Conservation (phyloP, 2,888 invertebrate genomes). For the Melanostoma mellinum region DNA sequence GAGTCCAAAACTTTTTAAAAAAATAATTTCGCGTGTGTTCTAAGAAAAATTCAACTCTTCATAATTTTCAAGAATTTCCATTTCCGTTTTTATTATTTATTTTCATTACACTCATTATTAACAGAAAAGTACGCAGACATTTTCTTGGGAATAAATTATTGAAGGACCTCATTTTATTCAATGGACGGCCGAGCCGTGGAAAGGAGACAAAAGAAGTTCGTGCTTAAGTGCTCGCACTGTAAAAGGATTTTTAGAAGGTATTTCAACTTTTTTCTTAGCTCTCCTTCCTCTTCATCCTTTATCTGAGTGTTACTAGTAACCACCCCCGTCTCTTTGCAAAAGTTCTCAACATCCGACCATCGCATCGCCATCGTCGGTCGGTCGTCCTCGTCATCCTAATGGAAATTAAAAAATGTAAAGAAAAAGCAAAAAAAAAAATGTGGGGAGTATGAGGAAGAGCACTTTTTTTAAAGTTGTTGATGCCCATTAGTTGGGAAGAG, state of each 20-base stretch:
- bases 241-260: constrained; percentile 68
- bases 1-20: not conserved
- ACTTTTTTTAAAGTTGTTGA: constrained; percentile 67
- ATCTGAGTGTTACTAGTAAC: constrained; percentile 54
- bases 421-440: constrained; percentile 44
- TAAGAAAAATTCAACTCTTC: constrained; percentile 13
- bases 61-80: constrained; percentile 49
- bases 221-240: constrained; percentile 71
- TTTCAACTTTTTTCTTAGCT: constrained; percentile 19
- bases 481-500: constrained; percentile 72
- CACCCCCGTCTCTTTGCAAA: constrained; percentile 13
- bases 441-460: not conserved
- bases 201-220: constrained; percentile 65
- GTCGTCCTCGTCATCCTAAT: constrained; percentile 53
- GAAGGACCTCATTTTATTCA: constrained; percentile 63
- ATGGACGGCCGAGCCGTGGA: constrained; percentile 57
- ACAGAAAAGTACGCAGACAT: constrained; percentile 58
- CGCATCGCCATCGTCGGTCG: not conserved
- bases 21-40: constrained; percentile 16
- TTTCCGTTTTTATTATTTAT: constrained; percentile 65
- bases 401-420: constrained; percentile 71
- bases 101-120: constrained; percentile 69
- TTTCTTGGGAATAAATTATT: constrained; percentile 62
- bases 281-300: constrained; percentile 56
- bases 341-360: constrained; percentile 34